Evolutionary conservation across 2,113 vertebrate species (phyloP).

Genomic region (Chamaea fasciata): DNA sequence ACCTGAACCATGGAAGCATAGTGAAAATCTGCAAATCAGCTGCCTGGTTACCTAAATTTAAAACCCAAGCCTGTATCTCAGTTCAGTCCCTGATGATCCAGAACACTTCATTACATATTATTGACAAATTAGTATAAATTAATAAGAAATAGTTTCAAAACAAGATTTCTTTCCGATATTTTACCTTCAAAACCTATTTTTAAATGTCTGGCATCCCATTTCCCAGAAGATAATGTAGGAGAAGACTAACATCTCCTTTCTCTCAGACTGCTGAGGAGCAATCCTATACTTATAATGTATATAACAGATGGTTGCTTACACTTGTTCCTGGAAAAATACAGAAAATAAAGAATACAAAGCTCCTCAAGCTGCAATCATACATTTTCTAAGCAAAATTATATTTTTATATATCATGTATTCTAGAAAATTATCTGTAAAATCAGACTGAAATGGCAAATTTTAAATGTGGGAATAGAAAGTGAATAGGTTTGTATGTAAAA

Average conservation of each 20-base stretch:
- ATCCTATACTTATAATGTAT: background rate
- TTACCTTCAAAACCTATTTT: background rate
- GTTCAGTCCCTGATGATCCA: background rate
- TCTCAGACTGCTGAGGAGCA: background rate
- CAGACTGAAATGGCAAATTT: background rate
- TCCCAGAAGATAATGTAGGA: background rate
- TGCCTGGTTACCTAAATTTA: background rate
- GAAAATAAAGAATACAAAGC: background rate
- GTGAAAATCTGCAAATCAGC: background rate
- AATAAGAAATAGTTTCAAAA: background rate
- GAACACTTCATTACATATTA: background rate
- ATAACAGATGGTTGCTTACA: background rate
- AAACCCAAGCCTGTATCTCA: background rate
- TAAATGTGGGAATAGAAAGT: background rate
- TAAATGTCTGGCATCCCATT: background rate
- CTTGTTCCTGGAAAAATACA: background rate
- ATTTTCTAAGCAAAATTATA: background rate
- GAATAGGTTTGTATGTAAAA: background rate
- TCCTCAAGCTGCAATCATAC: background rate
- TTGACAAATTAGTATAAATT: background rate
- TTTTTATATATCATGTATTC: background rate
- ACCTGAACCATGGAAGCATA: background rate
- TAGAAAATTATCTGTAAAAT: background rate
- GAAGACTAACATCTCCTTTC: background rate
- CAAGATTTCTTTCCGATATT: background rate